These are phyloP conservation scores for Gonocerus acuteangulatus DNA, from an alignment of 2,888 invertebrate species.

Conservation along the genomic window DNA sequence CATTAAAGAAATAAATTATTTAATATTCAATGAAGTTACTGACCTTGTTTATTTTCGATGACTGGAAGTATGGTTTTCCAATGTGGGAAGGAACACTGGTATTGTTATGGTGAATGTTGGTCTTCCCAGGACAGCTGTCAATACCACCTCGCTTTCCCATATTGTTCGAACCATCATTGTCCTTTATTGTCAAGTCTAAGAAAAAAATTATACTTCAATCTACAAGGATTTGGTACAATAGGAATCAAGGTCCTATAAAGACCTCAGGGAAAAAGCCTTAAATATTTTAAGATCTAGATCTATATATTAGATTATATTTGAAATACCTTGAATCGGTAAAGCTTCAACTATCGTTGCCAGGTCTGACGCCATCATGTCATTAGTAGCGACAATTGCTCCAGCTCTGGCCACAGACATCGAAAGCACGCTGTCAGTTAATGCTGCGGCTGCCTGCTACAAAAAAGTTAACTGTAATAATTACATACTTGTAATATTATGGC, in stretches of 20 bases:
- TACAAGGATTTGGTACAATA: too few relatives aligned
- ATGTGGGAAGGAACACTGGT: slow-evolving; percentile 28
- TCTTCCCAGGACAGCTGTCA: slow-evolving; percentile 12
- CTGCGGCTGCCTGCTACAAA: slow-evolving; percentile 68
- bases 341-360: slow-evolving; percentile 82
- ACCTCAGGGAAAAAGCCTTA: too few relatives aligned
- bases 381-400: slow-evolving; percentile 56
- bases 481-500: not conserved
- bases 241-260: too few relatives aligned
- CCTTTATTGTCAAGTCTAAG: slow-evolving; percentile 22
- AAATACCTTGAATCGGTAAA: slow-evolving; percentile 42
- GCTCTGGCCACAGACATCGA: slow-evolving; percentile 63
- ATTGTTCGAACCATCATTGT: slow-evolving; percentile 27
- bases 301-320: not conserved
- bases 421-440: slow-evolving; percentile 75
- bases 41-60: slow-evolving; percentile 34
- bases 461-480: not conserved
- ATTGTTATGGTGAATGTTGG: slow-evolving; percentile 28
- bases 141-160: slow-evolving; percentile 16
- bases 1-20: not conserved
- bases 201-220: not conserved
- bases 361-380: slow-evolving; percentile 51
- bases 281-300: too few relatives aligned
- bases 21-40: too few relatives aligned
- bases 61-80: slow-evolving; percentile 30